Conservation (phyloP, 2,797 vertebrate genomes). For the Dendrocincla tyrannina region DNA sequence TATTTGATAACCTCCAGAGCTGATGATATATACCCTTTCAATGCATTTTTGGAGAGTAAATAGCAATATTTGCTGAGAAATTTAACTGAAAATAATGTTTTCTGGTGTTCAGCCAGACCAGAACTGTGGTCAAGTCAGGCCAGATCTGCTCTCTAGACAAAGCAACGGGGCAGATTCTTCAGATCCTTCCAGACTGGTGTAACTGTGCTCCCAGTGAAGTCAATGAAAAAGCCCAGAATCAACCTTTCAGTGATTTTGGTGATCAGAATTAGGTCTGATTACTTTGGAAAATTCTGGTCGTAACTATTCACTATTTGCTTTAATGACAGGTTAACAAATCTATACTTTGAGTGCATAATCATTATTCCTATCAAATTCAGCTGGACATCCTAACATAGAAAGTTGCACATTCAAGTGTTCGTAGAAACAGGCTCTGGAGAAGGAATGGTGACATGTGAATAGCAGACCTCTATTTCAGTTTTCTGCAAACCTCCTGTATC, state of each 20-base stretch:
- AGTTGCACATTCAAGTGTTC: background rate
- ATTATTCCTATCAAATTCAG: background rate
- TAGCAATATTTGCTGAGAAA: background rate
- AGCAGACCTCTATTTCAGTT: background rate
- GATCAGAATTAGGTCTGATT: background rate
- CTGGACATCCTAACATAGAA: background rate
- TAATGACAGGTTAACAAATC: background rate
- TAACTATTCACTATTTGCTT: background rate
- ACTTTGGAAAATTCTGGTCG: background rate
- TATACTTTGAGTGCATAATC: rapidly evolving
- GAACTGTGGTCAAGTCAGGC: background rate
- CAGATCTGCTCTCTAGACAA: background rate
- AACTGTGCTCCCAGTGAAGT: background rate
- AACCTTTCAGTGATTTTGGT: background rate
- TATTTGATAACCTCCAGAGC: background rate
- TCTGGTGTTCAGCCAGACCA: background rate
- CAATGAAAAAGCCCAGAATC: background rate
- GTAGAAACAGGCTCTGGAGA: background rate
- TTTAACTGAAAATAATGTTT: background rate
- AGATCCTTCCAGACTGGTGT: background rate
- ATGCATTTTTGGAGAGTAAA: background rate
- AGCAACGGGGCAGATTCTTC: background rate
- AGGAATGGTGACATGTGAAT: background rate
- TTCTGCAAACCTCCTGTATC: background rate
- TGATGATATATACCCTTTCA: background rate